phyloP scores from a whole-genome alignment of 1,140 invertebrate genomes.

The Dendrolimus punctatus region DNA sequence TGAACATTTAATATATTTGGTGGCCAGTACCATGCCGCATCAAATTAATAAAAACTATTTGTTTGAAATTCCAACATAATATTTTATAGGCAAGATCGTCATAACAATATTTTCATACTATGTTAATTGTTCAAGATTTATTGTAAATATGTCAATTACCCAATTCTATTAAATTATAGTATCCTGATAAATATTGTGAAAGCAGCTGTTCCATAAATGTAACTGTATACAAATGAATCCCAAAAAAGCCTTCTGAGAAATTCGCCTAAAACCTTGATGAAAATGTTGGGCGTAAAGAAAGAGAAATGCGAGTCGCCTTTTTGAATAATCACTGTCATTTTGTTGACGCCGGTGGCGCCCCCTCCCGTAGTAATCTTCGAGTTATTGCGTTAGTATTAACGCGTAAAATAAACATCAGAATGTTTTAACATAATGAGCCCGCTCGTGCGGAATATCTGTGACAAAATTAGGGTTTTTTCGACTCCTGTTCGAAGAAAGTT shows the following conservation, averaged over 20 bases:
- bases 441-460: slow-evolving; percentile 12
- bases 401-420: slow-evolving; percentile 28
- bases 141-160: too few relatives aligned
- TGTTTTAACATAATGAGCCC: slow-evolving; percentile 27
- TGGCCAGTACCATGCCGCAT: too few relatives aligned
- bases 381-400: slow-evolving; percentile 32
- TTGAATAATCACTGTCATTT: slow-evolving; percentile 30
- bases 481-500: slow-evolving; percentile 7
- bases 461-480: slow-evolving; percentile 21
- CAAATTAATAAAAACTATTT: too few relatives aligned
- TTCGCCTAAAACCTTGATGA: slow-evolving; percentile 7
- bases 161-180: too few relatives aligned
- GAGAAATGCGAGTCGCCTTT: slow-evolving; percentile 8
- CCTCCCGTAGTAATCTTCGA: slow-evolving; percentile 26
- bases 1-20: too few relatives aligned
- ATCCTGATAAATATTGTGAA: too few relatives aligned
- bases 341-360: slow-evolving; percentile 8
- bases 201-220: too few relatives aligned
- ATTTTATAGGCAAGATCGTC: too few relatives aligned
- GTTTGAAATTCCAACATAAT: too few relatives aligned
- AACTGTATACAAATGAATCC: slow-evolving; percentile 3
- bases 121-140: too few relatives aligned
- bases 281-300: slow-evolving; percentile 6
- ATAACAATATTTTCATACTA: too few relatives aligned
- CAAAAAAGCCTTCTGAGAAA: slow-evolving; percentile 3